Evolutionary conservation across 1,140 invertebrate genomes (phyloP).

Genomic region (Zaprionus taronus): DNA sequence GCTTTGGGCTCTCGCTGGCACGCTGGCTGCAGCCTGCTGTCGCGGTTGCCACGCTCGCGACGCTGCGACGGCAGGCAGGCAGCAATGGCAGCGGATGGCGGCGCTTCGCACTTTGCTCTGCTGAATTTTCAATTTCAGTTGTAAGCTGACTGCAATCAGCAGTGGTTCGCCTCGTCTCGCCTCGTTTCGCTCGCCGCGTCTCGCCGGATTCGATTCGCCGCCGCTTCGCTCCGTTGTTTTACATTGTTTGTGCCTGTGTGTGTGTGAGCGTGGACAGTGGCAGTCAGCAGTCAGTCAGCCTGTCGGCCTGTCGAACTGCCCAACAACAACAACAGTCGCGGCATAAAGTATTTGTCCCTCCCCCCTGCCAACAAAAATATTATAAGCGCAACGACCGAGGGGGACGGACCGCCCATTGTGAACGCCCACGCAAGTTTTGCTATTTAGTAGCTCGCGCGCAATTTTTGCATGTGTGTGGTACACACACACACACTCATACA

Average conservation of each 20-base stretch:
- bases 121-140: slow-evolving; percentile 85
- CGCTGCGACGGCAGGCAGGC: slow-evolving; percentile 36
- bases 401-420: background rate
- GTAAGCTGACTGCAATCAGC: slow-evolving; percentile 84
- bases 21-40: slow-evolving; percentile 70
- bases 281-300: background rate
- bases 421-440: slow-evolving; percentile 29
- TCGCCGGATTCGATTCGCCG: slow-evolving; percentile 28
- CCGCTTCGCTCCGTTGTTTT: slow-evolving; percentile 14
- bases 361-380: slow-evolving; percentile 22
- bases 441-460: slow-evolving; percentile 43
- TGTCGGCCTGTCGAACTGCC: slow-evolving; percentile 32
- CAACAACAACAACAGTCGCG: slow-evolving; percentile 20
- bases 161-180: slow-evolving; percentile 75
- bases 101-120: slow-evolving; percentile 83
- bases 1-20: slow-evolving; percentile 42
- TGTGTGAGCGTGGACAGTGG: slow-evolving; percentile 56
- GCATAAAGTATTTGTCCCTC: slow-evolving; percentile 38
- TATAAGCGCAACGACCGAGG: slow-evolving; percentile 32
- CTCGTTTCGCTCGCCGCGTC: slow-evolving; percentile 42
- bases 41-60: slow-evolving; percentile 56
- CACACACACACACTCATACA: slow-evolving; percentile 4
- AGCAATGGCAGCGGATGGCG: slow-evolving; percentile 45
- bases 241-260: slow-evolving; percentile 27
- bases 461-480: slow-evolving; percentile 59